Evolutionary conservation across 2,888 invertebrate genomes (phyloP), one percentile per base, ranked within the genome.

Genomic region (Pegoplata infirma): DNA sequence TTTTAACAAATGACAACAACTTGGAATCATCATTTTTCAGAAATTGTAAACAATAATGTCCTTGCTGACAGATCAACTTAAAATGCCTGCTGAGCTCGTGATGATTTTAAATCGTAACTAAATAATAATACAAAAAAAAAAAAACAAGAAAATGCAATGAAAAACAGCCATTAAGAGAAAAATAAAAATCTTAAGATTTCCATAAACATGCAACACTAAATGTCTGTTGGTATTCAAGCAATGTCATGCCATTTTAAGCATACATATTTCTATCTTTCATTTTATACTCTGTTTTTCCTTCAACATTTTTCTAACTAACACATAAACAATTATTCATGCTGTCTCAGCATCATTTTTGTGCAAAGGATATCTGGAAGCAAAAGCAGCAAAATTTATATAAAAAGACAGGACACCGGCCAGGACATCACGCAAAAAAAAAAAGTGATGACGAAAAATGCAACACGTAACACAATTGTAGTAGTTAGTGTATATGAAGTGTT

Each of bases 81-180:
- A n/a, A 73, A 69, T 72, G 66, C 67, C 72, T 64, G 73, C 73
- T 69, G 68, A 78, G 77, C 44, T 55, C 46, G 12, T 76, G 71
- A 59, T 61, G 59, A 59, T 67, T 71, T 76, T 47, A 47, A 21
- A 61, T 55, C 55, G 66, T 61, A 71, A 72, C 58, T 7, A 36
- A 47, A 23, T 58, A n/a, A 44, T 49, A 16, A 28, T 32, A 44
- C 3, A 46, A 53, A 58, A 14, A 47, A 51, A 17, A 23, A 21
- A 47, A 16, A n/a, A n/a, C n/a, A n/a, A 6, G 23, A 47, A 19
- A 5, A 63, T 17, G 28, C 21, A 53, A 19, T 28, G 17, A 25
- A 36, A 46, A 51, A 56, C 49, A 56, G 16, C 16, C 36, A 56
- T 58, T 56, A 69, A 67, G 17, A 55, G 10, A 46, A 5, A 32